Conservation (phyloP, 2,113 vertebrate species). For the Globicephala melas region DNA sequence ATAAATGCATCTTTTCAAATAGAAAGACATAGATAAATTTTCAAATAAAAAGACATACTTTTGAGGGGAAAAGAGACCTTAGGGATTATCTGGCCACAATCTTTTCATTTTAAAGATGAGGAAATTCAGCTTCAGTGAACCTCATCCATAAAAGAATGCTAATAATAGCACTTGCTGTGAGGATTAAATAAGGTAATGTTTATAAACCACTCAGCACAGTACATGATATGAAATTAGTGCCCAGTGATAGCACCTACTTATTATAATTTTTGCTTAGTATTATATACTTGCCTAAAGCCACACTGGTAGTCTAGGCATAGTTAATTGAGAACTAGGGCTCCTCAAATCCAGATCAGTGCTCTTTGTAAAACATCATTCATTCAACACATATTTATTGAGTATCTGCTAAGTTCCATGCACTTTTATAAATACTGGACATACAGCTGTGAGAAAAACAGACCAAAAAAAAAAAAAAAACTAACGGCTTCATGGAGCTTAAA, state of each 20-base stretch:
- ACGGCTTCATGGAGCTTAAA: not conserved
- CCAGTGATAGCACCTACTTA: not conserved
- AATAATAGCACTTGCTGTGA: not conserved
- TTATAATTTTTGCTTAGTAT: not conserved
- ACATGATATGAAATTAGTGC: not conserved
- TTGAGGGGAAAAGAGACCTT: not conserved
- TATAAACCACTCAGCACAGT: not conserved
- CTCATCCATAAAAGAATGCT: not conserved
- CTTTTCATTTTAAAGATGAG: constrained; percentile 43
- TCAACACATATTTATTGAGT: not conserved
- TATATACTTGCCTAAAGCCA: not conserved
- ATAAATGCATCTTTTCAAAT: constrained; percentile 47
- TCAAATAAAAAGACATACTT: constrained; percentile 20
- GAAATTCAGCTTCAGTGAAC: constrained; percentile 27
- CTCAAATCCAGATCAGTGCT: not conserved
- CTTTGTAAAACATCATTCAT: constrained; percentile 17
- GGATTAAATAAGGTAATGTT: constrained; percentile 11
- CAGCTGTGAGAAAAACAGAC: not conserved
- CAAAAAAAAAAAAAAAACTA: not conserved
- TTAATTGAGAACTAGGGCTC: not conserved
- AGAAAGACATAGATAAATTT: constrained; percentile 30
- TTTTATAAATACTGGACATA: not conserved
- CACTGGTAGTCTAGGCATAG: not conserved
- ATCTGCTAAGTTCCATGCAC: not conserved
- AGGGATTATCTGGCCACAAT: not conserved